Base-by-base conservation (phyloP, 2,113 vertebrate species). In the Pseudopodoces humilis region DNA sequence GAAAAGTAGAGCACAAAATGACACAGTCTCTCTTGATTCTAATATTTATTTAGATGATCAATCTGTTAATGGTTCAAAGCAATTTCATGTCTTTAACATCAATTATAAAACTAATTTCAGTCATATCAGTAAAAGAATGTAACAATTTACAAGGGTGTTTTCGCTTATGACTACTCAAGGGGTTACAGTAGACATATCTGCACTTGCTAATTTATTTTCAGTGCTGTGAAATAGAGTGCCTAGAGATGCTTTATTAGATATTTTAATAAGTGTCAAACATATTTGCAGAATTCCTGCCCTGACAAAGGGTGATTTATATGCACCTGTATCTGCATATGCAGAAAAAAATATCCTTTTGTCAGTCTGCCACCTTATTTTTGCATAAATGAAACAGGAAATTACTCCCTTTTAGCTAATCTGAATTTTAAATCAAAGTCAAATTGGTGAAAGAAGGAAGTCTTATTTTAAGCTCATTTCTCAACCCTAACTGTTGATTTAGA, bases 71-170 rank as follows among this genome's bases (percentile, higher is more conserved):
- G 55, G 64, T 82, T 83, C 59, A 84, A 93, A 93, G 76, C 75
- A 75, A 94, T 86, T 82, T 91, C 46, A 68, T 79, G 23, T 84
- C 72, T 86, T 94, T 90, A 90, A 33, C 46, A 64, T 90, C 43
- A 94, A 90, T 95, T 95, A 89, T 76, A 83, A 85, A 96, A 92
- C 60, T 89, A 89, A 94, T 96, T 96, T 91, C 76, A 90, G 59
- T 89, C 49, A 44, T 85, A 91, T 80, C 75, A 92, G 65, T 79
- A 47, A 84, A 96, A 90, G 74, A 94, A 87, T 83, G 79, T 68
- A 86, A 76, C 60, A 88, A 84, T 94, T 95, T 90, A 94, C 82
- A 87, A 55, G 41, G 37, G 25, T 80, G 23, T 92, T 94, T 91
- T 95, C 71, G 74, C 44, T 79, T 84, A 18, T 2, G 25, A 35